phyloP scores from a whole-genome alignment of 1,140 invertebrate species.

The Bombyx mori region DNA sequence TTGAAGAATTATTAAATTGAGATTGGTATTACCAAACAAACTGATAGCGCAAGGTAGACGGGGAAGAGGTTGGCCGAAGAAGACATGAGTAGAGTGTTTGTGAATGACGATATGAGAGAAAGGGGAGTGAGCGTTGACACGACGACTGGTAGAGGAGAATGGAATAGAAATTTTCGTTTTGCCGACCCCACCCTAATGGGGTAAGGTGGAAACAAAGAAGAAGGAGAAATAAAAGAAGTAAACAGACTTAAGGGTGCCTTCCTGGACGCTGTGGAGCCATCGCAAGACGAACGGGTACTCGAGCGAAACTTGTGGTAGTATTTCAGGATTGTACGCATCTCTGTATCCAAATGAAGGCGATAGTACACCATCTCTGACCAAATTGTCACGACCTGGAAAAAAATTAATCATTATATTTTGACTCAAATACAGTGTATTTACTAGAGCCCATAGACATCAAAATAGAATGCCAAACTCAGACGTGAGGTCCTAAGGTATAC shows the following conservation, averaged over 20 bases:
- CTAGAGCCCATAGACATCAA: no score
- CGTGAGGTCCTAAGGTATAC: no score
- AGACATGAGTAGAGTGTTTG: no score
- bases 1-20: not conserved
- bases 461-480: no score
- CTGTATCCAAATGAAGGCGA: constrained; percentile 25
- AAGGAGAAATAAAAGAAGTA: no score
- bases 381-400: constrained; percentile 30
- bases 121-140: no score
- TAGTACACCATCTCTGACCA: constrained; percentile 28
- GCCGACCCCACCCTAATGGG: not conserved
- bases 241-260: constrained; percentile 32
- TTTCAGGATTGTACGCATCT: constrained; percentile 31
- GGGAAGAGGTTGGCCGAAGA: no score
- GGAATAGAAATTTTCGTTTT: not conserved
- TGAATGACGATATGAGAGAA: no score
- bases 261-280: constrained; percentile 37
- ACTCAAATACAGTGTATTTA: no score
- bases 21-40: not conserved
- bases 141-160: no score
- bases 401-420: not conserved
- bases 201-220: no score
- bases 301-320: constrained; percentile 30
- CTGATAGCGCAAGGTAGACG: no score
- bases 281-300: constrained; percentile 31